Base-by-base conservation (phyloP, 2,113 vertebrate species). In the Calonectris borealis region DNA sequence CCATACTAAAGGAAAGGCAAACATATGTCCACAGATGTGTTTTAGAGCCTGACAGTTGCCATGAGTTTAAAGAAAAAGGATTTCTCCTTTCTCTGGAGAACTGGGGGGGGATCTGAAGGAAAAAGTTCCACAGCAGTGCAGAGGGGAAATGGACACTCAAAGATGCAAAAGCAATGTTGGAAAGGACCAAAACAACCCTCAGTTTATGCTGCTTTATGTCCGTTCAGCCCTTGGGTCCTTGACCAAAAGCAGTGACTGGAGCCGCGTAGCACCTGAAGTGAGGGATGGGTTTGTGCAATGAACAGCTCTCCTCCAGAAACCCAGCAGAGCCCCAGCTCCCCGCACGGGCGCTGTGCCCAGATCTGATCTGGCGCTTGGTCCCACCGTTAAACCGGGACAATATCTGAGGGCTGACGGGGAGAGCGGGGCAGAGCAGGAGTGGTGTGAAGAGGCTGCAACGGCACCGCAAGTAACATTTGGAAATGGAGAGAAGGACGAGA, bases 291-390 rank as follows among this genome's bases (percentile, higher is more conserved):
- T 34, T 78, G 58, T 40, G 46, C 65, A 29, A 7, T 6, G 57
- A 75, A 22, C 24, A 62, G 2, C 15, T 57, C 49, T 36, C 11
- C 57, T 62, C 42, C 69, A 38, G 31, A 51, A 58, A 64, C 4
- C 6, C 15, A 8, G 13, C 25, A 32, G 73, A 78, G 46, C 16
- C 40, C 73, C 60, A 38, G 58, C 32, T n/a, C 20, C 40, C n/a
- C 1, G 0, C n/a, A 13, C 10, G 11, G n/a, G 16, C 0, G 5
- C 58, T 61, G 22, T 4, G 14, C 10, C 17, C 9, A 3, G 46
- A 36, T 27, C 65, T 29, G 60, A 51, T 51, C 22, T 51, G 49
- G 49, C 13, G 49, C 22, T 51, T 51, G 12, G 49, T 24, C 22
- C 49, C 49, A 51, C 22, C 22, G 22, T 24, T 51, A 51, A 51